Evolutionary conservation across 2,113 vertebrate genomes (phyloP).

Genomic region (Chelonoidis abingdonii): DNA sequence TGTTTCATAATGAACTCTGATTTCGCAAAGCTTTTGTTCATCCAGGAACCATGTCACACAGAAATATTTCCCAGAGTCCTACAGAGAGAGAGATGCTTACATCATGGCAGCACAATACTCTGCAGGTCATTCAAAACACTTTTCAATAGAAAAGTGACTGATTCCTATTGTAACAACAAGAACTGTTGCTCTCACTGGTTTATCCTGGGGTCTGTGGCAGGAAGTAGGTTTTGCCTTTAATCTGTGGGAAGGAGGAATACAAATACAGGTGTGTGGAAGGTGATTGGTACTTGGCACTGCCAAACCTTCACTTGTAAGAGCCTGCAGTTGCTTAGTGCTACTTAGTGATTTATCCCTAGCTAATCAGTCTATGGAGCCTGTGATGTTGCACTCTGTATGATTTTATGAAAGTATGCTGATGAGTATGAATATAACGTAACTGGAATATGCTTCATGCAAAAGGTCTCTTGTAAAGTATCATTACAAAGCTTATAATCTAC

Average conservation of each 20-base stretch:
- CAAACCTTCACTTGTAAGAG: background rate
- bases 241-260: background rate
- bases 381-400: too few species aligned
- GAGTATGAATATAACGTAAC: too few species aligned
- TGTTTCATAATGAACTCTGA: slow-evolving; percentile 3
- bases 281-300: background rate
- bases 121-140: background rate
- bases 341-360: background rate
- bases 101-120: background rate
- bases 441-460: too few species aligned
- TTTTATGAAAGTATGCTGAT: too few species aligned
- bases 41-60: background rate
- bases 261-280: background rate
- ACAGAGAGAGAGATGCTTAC: background rate
- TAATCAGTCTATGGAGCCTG: background rate
- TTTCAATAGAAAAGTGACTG: background rate
- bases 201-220: background rate
- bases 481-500: too few species aligned
- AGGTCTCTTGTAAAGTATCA: too few species aligned
- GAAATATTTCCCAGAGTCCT: background rate
- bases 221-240: background rate
- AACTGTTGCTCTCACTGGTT: background rate
- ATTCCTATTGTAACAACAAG: background rate
- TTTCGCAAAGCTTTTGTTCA: background rate
- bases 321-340: background rate